phyloP scores from a whole-genome alignment of 2,888 invertebrate genomes.

The Polylopha cassiicola region DNA sequence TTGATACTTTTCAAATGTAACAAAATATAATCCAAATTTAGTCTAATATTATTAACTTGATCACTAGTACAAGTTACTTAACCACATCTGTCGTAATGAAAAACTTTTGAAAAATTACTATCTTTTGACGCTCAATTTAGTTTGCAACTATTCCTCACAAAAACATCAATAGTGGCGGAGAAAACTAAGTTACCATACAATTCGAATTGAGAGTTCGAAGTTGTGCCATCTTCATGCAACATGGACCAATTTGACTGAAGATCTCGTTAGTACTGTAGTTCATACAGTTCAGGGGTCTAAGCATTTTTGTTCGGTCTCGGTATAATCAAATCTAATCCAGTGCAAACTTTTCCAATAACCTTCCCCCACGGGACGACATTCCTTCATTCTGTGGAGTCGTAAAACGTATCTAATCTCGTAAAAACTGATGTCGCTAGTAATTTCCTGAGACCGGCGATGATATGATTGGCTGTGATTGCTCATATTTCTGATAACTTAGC shows the following conservation, averaged over 20 bases:
- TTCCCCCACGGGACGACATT: slow-evolving; percentile 41
- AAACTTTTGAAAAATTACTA: too few species aligned
- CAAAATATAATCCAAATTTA: too few species aligned
- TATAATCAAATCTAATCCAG: slow-evolving; percentile 69
- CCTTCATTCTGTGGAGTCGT: slow-evolving; percentile 19
- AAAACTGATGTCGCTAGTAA: slow-evolving; percentile 17
- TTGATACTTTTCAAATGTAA: too few species aligned
- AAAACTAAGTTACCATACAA: slow-evolving; percentile 8
- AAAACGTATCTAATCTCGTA: slow-evolving; percentile 22
- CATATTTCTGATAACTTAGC: too few species aligned
- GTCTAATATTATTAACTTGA: too few species aligned
- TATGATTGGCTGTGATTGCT: slow-evolving; percentile 17
- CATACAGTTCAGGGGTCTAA: not conserved
- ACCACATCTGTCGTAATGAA: too few species aligned
- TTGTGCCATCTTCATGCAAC: too few species aligned
- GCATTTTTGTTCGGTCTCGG: slow-evolving; percentile 18
- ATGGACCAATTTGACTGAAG: slow-evolving; percentile 3
- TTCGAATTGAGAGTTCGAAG: slow-evolving; percentile 7
- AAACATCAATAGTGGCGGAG: slow-evolving; percentile 10
- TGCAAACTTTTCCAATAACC: slow-evolving; percentile 76
- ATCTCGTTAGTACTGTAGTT: not conserved
- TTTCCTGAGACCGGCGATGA: slow-evolving; percentile 9
- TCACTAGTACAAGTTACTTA: too few species aligned
- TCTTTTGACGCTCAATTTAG: slow-evolving; percentile 19
- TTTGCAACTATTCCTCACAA: slow-evolving; percentile 16